Evolutionary conservation across 2,797 vertebrate genomes (phyloP), one percentile per base, ranked within the genome.

Genomic region (Notolepis coatsorum): DNA sequence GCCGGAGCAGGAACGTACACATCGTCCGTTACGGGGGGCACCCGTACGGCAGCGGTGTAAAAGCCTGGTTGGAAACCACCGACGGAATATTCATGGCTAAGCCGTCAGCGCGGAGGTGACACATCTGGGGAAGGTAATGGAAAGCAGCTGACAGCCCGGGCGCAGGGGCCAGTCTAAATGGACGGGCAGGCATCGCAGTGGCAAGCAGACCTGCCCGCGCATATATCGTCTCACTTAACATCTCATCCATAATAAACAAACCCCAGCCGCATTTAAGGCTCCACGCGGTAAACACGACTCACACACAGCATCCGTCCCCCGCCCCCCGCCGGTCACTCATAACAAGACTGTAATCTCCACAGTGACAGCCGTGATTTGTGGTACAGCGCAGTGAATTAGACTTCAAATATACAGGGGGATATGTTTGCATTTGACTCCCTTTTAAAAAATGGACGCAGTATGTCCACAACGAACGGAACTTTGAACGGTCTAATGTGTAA

Each of bases 61-160:
- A n/a, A n/a, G n/a, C n/a, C n/a, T n/a, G n/a, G n/a, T n/a, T n/a
- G 41, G 10, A 17, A 50, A 73, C 56, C 1, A 35, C 9, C n/a
- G 53, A 61, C n/a, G 50, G 77, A 85, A 88, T 79, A 88, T 86
- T 80, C 84, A 75, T 43, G 56, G 68, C 39, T 56, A 42, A n/a
- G 65, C 73, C 79, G 82, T 79, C 80, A 69, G 77, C 25, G 77
- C 25, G 24, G 54, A 48, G 0, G 61, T 71, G 85, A 74, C 75
- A 72, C 54, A 81, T 80, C 72, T 54, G 51, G 47, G 57, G n/a
- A n/a, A 65, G 60, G 78, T 66, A 81, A 80, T 65, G 50, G 75
- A 58, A 46, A 3, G 62, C 45, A 55, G 49, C 64, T 71, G 65
- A 80, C 47, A 2, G 75, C 21, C 33, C 21, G 21, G 60, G 50